Conservation (phyloP, 2,888 invertebrate genomes). For the Drosophila anomelani region DNA sequence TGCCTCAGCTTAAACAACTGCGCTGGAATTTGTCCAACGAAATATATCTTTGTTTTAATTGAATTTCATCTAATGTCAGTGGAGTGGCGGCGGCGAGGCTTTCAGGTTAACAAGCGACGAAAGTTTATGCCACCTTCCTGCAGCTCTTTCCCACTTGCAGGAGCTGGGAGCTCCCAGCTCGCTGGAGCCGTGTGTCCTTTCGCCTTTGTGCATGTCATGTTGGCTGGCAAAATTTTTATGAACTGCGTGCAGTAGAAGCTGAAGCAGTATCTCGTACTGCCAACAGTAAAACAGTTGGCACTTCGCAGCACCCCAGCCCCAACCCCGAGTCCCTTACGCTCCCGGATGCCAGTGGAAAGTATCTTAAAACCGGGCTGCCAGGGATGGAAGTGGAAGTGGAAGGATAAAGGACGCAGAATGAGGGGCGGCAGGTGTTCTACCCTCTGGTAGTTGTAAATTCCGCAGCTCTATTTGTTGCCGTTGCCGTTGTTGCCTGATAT, state of each 20-base stretch:
- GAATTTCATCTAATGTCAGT: conserved; percentile 74
- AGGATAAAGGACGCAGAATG: conserved; percentile 3
- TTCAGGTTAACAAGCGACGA: conserved; percentile 73
- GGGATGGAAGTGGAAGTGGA: conserved; percentile 2
- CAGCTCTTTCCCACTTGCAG: conserved; percentile 21
- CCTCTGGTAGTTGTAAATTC: conserved; percentile 72
- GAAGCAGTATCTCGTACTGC: conserved; percentile 49
- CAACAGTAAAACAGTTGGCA: conserved; percentile 55
- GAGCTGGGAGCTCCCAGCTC: conserved; percentile 3
- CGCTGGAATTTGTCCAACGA: conserved; percentile 51
- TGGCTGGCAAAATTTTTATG: conserved; percentile 77
- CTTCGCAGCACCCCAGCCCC: conserved; percentile 34
- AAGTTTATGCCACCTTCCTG: conserved; percentile 72
- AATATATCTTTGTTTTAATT: conserved; percentile 77
- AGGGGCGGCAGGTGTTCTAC: conserved; percentile 16
- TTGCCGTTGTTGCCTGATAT: conserved; percentile 64
- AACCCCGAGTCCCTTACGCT: neutral
- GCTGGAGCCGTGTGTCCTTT: conserved; percentile 65
- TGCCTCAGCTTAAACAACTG: conserved; percentile 38
- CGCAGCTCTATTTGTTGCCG: conserved; percentile 73
- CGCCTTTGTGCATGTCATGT: conserved; percentile 76
- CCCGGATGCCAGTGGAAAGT: conserved; percentile 41
- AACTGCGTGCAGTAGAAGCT: conserved; percentile 67
- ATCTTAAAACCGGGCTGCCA: conserved; percentile 45
- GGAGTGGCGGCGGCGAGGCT: conserved; percentile 37